Conservation (phyloP, 2,888 invertebrate genomes). For the Stratiomys singularior region DNA sequence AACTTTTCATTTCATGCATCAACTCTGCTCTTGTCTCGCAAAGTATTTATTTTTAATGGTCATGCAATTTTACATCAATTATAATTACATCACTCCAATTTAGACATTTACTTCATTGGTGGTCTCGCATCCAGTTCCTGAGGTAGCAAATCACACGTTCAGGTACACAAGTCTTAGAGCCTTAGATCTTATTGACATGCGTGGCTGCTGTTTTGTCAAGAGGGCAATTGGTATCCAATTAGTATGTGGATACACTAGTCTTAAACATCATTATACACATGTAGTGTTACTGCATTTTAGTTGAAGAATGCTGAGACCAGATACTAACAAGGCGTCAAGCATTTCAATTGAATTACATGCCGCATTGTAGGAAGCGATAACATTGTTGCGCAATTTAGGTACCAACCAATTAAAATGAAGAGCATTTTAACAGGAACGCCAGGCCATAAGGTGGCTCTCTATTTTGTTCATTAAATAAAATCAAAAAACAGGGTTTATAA, state of each 20-base stretch:
- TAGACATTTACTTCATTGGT: constrained; percentile 18
- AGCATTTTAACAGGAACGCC: no score
- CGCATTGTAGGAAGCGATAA: no score
- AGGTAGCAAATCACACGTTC: not conserved
- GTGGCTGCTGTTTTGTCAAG: constrained; percentile 25
- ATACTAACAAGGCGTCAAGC: constrained; percentile 12
- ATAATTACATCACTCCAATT: not conserved
- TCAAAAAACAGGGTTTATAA: no score
- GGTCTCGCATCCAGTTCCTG: not conserved
- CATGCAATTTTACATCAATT: constrained; percentile 12
- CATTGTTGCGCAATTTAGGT: no score
- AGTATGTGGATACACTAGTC: not conserved
- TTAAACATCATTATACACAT: not conserved
- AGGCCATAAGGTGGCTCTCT: no score
- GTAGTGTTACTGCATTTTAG: not conserved
- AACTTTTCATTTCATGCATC: no score
- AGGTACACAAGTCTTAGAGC: not conserved
- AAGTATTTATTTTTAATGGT: not conserved
- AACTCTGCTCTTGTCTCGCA: no score
- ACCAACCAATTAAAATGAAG: no score
- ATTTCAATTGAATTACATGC: constrained; percentile 10
- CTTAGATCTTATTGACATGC: constrained; percentile 11
- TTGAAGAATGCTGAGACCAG: not conserved
- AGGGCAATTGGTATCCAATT: constrained; percentile 30
- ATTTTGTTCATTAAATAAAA: no score